Conservation (phyloP, 2,113 vertebrate species). For the Perca fluviatilis region DNA sequence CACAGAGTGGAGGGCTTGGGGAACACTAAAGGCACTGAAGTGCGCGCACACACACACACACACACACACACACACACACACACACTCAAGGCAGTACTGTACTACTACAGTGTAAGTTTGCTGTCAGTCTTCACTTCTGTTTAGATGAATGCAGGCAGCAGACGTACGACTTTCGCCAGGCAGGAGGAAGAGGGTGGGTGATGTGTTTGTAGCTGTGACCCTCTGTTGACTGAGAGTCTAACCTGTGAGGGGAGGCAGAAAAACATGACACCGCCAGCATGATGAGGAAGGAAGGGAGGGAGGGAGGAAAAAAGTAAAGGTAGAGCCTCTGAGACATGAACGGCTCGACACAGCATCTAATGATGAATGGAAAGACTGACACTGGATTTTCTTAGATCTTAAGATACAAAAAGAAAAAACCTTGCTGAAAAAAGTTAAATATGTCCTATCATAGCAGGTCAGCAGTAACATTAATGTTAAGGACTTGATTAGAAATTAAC, state of each 20-base stretch:
- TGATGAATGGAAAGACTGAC: background rate
- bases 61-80: background rate
- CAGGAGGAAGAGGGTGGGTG: constrained; percentile 24
- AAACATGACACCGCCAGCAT: constrained; percentile 64
- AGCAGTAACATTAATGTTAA: background rate
- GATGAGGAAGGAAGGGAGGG: background rate
- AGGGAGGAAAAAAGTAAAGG: background rate
- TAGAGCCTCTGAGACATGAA: constrained; percentile 4
- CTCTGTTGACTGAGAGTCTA: constrained; percentile 68
- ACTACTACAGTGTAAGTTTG: constrained; percentile 21
- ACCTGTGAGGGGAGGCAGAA: constrained; percentile 66
- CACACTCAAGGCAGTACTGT: constrained; percentile 4
- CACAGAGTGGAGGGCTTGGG: constrained; percentile 26
- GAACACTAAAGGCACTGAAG: constrained; percentile 39
- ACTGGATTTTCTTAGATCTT: background rate
- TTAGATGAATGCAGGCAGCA: constrained; percentile 42
- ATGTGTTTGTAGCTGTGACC: constrained; percentile 53
- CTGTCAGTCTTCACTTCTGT: constrained; percentile 44
- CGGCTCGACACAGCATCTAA: background rate
- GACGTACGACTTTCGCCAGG: constrained; percentile 30
- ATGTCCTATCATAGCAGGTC: background rate
- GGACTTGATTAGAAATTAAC: background rate
- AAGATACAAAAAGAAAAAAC: background rate
- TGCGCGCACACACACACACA: constrained; percentile 45
- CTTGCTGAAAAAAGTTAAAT: background rate